Conservation (phyloP, 2,113 vertebrate species). For the Grammomys dolichurus region DNA sequence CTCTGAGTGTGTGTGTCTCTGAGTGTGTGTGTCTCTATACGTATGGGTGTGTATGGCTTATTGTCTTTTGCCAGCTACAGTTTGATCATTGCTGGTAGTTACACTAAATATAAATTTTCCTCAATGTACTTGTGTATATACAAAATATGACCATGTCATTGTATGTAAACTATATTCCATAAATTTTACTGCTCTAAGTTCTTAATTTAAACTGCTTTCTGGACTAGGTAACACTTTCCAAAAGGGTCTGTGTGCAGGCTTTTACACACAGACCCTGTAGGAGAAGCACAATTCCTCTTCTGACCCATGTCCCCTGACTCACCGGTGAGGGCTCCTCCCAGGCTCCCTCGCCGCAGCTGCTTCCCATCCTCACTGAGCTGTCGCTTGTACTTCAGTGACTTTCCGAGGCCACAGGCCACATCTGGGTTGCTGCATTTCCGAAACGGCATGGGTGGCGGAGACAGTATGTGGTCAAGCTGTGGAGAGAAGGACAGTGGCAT, state of each 20-base stretch:
- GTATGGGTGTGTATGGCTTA: not conserved
- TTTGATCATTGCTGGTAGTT: not conserved
- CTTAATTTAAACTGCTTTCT: not conserved
- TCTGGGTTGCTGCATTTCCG: conserved; percentile 95
- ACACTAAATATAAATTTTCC: not conserved
- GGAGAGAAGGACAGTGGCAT: conserved; percentile 66
- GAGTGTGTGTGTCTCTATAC: not conserved
- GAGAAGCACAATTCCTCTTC: fast-evolving
- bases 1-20: not conserved
- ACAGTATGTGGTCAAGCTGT: conserved; percentile 95
- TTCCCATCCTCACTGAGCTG: conserved; percentile 94
- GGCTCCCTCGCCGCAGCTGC: conserved; percentile 93
- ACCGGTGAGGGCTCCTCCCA: conserved; percentile 95
- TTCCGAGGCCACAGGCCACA: conserved; percentile 86
- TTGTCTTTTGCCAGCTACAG: not conserved
- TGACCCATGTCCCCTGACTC: not conserved
- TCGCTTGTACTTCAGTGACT: conserved; percentile 90
- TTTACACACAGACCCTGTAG: not conserved
- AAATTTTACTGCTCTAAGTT: not conserved
- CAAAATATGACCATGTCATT: not conserved
- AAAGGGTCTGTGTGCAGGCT: not conserved
- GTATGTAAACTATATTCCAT: not conserved
- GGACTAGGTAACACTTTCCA: not conserved
- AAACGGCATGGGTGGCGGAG: conserved; percentile 90
- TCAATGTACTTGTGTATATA: not conserved